Base-by-base conservation (phyloP, 2,888 invertebrate genomes). In the Acanthosepion esculentum region DNA sequence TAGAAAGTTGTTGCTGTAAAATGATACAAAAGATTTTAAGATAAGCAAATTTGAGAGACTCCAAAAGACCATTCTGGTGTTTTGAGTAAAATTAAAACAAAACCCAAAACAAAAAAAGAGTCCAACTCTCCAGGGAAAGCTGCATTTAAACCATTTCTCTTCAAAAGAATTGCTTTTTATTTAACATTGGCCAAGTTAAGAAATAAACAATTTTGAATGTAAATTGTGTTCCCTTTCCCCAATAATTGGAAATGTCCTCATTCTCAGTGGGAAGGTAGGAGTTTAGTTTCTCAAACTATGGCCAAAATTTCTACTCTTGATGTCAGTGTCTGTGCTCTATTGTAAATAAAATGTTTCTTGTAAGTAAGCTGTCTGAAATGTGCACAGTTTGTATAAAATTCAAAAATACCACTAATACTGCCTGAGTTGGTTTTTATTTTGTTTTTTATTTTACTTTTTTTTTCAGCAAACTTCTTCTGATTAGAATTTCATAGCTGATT, bases 271-370 rank as follows among this genome's bases (percentile, higher is more conserved):
- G n/a, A 78, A 78, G 78, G 10, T n/a, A 29, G 29, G 78, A 78
- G 29, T 78, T 78, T 1, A n/a, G 23, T 59, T 59, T 59, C 59
- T 59, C 59, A 59, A 59, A 23, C 20, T 59, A 59, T 59, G 59
- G 20, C 59, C 59, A 59, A 59, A 59, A 59, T n/a, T 78, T 78
- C 78, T 78, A 78, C 78, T 78, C 78, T 78, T 78, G 78, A 29
- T 78, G 78, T 78, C 78, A 78, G 5, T 78, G 78, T 78, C n/a
- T 78, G 78, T 78, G 78, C n/a, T 78, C 78, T n/a, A 78, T 78
- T 78, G 78, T 78, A 78, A 78, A 78, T 78, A 64, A 78, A 78
- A 78, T 78, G 78, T 78, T 78, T 78, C 78, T n/a, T 78, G n/a
- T 78, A 78, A 78, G 78, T 78, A 78, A 78, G n/a, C 78, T 78